Conservation (phyloP, 2,113 vertebrate genomes). For the Megalops atlanticus region DNA sequence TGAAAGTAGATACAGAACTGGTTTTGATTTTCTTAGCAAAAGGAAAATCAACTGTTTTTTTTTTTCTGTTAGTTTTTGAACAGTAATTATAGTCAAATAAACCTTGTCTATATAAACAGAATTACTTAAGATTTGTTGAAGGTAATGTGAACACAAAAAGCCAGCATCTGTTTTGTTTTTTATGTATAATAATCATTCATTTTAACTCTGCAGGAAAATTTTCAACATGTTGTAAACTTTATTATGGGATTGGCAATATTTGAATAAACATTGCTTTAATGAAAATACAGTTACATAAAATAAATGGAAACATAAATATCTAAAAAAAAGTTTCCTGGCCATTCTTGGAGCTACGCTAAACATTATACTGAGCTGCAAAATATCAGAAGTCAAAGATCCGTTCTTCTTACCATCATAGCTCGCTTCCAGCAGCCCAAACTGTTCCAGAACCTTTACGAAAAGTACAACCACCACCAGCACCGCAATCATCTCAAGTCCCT, state of each 20-base stretch:
- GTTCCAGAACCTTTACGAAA: conserved; percentile 95
- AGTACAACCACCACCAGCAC: conserved; percentile 93
- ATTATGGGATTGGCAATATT: not conserved
- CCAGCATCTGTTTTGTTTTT: not conserved
- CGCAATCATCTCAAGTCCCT: conserved; percentile 97
- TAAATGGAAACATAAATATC: not conserved
- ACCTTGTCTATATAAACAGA: no score
- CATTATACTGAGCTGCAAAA: not conserved
- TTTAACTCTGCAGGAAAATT: not conserved
- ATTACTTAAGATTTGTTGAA: not conserved
- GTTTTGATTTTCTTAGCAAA: no score
- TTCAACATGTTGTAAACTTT: not conserved
- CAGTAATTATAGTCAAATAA: no score
- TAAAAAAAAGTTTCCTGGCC: not conserved
- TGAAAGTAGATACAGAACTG: no score
- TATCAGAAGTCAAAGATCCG: conserved; percentile 3
- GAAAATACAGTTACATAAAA: not conserved
- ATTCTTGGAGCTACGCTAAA: not conserved
- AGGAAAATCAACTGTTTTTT: no score
- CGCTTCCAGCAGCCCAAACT: conserved; percentile 92
- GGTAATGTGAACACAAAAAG: not conserved
- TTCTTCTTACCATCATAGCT: conserved; percentile 89
- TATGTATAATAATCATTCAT: not conserved
- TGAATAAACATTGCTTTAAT: not conserved
- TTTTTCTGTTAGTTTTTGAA: no score